Evolutionary conservation across 2,888 invertebrate genomes (phyloP), one percentile per base, ranked within the genome.

Genomic region (Sceliomorpha sp.): DNA sequence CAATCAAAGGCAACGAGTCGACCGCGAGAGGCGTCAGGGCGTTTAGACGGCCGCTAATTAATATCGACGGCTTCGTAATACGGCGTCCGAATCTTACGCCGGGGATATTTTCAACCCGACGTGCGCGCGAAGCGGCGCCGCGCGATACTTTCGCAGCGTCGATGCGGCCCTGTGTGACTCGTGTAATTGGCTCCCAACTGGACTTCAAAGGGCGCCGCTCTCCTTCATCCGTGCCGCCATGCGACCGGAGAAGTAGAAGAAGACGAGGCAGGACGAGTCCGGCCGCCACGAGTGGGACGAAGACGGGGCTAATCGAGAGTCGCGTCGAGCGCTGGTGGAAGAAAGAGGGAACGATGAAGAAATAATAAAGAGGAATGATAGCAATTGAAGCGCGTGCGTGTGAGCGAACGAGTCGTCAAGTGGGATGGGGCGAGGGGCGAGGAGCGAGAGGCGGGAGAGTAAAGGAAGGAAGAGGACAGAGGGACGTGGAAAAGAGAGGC

Each of bases 151-250:
- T 79, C 74, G 79, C 74, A 75, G 72, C 56, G 70, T 66, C 45
- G 79, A 74, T 85, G 85, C 85, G 87, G 86, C 85, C 85, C 86
- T 88, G 87, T 86, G 88, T 88, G 88, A 88, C 88, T 88, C 88
- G 87, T 87, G 87, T 88, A 88, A 88, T 88, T 88, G 87, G 87
- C 87, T 88, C 86, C 88, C 88, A 88, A 88, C 86, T 88, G 88
- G 88, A 88, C 88, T 87, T 87, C 87, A 88, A 88, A 88, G 85
- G 82, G 77, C 68, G 83, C 88, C 88, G 88, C 87, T 87, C 82
- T 77, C 87, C 87, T 88, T 88, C 87, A 88, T 87, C 88, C 84
- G 78, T 80, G 83, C 88, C 87, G 88, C 85, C 86, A 83, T 80
- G 79, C 79, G 82, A 74, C 76, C 74, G 77, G 78, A 73, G 74